Evolutionary conservation across 1,140 invertebrate species (phyloP).

Genomic region (Caerostris extrusa): DNA sequence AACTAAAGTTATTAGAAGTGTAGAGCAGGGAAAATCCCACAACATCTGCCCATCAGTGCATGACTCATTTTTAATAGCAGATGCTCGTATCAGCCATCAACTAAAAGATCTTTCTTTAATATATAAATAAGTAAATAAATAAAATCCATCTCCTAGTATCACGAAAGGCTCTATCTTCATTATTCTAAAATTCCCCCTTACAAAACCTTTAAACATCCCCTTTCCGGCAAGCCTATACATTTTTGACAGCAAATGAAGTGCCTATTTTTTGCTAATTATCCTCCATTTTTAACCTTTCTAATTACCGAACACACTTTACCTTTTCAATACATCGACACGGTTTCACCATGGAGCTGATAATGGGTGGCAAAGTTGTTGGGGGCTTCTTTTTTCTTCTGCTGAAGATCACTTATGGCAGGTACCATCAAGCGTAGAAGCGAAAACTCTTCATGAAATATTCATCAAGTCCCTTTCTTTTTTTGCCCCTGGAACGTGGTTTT

Average conservation of each 20-base stretch:
- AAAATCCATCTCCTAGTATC: background rate
- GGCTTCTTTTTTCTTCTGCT: background rate
- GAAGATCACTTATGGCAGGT: slow-evolving; percentile 47
- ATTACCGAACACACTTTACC: slow-evolving; percentile 26
- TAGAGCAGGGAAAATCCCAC: background rate
- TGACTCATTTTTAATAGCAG: background rate
- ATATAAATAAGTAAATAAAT: slow-evolving; percentile 22
- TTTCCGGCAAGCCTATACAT: background rate
- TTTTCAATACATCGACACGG: background rate
- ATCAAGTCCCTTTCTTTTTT: slow-evolving; percentile 10
- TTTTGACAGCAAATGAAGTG: slow-evolving; percentile 26
- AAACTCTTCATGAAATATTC: slow-evolving; percentile 56
- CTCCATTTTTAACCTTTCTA: slow-evolving; percentile 40
- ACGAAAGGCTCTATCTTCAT: slow-evolving; percentile 31
- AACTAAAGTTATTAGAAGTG: background rate
- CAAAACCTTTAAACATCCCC: background rate
- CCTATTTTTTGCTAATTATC: slow-evolving; percentile 44
- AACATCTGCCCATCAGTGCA: background rate
- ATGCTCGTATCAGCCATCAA: background rate
- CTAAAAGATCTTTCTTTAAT: background rate
- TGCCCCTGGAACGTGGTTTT: background rate
- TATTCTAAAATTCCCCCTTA: background rate
- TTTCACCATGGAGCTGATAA: background rate
- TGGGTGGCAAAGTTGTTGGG: background rate
- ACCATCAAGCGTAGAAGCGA: slow-evolving; percentile 38